Conservation (phyloP, 1,140 invertebrate genomes). For the Cotesia chilonis region DNA sequence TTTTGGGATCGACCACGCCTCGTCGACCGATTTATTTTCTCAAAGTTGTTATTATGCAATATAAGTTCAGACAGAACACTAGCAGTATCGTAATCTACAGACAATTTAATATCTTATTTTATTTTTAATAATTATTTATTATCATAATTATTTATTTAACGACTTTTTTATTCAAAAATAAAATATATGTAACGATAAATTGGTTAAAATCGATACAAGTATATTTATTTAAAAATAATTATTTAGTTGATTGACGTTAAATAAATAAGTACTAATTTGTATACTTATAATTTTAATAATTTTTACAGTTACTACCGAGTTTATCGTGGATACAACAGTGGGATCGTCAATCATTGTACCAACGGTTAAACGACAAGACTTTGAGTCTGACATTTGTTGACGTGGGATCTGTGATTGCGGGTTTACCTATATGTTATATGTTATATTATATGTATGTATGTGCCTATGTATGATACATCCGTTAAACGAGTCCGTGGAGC, state of each 20-base stretch:
- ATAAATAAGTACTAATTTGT: constrained; percentile 3
- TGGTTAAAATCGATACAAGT: neutral
- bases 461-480: constrained; percentile 23
- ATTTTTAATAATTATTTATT: neutral
- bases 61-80: neutral
- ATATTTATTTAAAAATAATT: neutral
- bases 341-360: constrained; percentile 21
- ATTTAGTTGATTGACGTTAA: constrained; percentile 3
- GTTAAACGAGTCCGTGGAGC: neutral
- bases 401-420: constrained; percentile 22
- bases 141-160: neutral
- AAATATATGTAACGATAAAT: neutral
- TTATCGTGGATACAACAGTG: neutral
- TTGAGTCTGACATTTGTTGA: constrained; percentile 19
- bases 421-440: neutral
- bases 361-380: constrained; percentile 7
- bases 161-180: neutral
- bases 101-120: constrained; percentile 1
- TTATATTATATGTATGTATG: neutral
- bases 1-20: constrained; percentile 27
- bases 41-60: constrained; percentile 29
- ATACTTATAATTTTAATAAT: neutral
- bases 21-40: constrained; percentile 28
- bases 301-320: neutral
- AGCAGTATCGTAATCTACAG: constrained; percentile 17